Conservation (phyloP, 1,140 invertebrate genomes). For the Bombyx mandarina region DNA sequence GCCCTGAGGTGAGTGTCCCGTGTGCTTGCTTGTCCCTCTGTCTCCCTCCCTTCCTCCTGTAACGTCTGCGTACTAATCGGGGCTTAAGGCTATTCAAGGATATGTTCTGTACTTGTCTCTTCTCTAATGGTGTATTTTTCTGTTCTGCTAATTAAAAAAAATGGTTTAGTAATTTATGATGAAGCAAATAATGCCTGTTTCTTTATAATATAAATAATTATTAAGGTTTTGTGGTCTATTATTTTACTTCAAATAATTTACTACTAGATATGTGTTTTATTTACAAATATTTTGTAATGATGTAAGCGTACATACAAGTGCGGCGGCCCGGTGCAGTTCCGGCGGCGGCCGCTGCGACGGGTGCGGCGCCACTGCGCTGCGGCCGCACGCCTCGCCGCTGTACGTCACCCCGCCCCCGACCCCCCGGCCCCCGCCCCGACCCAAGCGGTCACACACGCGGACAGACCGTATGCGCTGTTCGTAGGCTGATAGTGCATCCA, state of each 20-base stretch:
- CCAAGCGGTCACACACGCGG: conserved; percentile 43
- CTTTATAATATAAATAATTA: not conserved
- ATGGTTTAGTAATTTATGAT: no score
- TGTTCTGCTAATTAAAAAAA: no score
- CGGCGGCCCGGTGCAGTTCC: not conserved
- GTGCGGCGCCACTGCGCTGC: conserved; percentile 3
- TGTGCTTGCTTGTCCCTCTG: conserved; percentile 6
- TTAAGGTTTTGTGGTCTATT: not conserved
- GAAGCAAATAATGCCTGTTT: no score
- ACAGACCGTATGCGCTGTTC: conserved; percentile 23
- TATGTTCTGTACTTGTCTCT: not conserved
- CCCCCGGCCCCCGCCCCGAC: not conserved
- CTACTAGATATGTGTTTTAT: no score
- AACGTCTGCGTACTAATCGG: conserved; percentile 11
- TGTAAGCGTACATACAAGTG: not conserved
- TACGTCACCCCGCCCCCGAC: conserved; percentile 3
- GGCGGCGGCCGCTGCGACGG: conserved; percentile 8
- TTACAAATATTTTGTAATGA: not conserved
- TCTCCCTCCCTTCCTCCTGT: conserved; percentile 4
- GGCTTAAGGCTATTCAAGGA: not conserved
- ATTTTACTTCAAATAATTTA: not conserved
- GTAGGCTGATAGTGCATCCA: no score
- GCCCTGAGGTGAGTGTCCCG: conserved; percentile 45
- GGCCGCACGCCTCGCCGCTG: conserved; percentile 10
- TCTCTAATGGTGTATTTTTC: conserved; percentile 5